Conservation (phyloP, 2,113 vertebrate genomes). For the Columba janthina region DNA sequence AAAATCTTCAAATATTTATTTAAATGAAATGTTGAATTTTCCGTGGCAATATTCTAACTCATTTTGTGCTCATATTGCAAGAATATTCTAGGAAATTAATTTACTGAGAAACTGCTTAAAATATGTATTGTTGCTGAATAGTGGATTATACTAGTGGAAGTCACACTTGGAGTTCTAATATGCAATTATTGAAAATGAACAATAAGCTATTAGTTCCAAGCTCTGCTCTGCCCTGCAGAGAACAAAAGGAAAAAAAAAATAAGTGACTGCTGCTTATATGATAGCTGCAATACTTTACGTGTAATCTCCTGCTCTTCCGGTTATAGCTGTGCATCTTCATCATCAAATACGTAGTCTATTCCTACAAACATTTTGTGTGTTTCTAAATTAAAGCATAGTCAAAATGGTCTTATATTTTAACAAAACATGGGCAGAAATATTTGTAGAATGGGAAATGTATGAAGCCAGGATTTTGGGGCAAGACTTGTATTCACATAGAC, state of each 20-base stretch:
- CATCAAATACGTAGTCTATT: not conserved
- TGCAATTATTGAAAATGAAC: constrained; percentile 38
- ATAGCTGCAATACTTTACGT: not conserved
- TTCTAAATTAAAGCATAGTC: not conserved
- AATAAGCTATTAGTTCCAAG: constrained; percentile 24
- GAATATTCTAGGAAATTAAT: constrained; percentile 25
- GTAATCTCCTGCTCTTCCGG: not conserved
- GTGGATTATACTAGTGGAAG: not conserved
- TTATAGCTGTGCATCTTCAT: not conserved
- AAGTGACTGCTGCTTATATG: not conserved
- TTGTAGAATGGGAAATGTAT: not conserved
- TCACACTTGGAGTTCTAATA: not conserved
- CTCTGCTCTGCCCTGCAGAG: not conserved
- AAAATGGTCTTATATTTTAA: not conserved
- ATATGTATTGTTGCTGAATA: not conserved
- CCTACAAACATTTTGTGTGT: not conserved
- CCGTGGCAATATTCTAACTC: not conserved
- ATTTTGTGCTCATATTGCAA: constrained; percentile 17
- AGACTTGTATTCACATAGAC: not conserved
- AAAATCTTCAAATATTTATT: constrained; percentile 37
- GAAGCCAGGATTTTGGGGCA: not conserved
- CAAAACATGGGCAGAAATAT: not conserved
- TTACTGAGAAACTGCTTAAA: constrained; percentile 16
- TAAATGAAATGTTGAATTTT: constrained; percentile 37
- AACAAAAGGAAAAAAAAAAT: not conserved